Conservation (phyloP, 2,113 vertebrate genomes). For the Ptilorrhoa leucosticta region DNA sequence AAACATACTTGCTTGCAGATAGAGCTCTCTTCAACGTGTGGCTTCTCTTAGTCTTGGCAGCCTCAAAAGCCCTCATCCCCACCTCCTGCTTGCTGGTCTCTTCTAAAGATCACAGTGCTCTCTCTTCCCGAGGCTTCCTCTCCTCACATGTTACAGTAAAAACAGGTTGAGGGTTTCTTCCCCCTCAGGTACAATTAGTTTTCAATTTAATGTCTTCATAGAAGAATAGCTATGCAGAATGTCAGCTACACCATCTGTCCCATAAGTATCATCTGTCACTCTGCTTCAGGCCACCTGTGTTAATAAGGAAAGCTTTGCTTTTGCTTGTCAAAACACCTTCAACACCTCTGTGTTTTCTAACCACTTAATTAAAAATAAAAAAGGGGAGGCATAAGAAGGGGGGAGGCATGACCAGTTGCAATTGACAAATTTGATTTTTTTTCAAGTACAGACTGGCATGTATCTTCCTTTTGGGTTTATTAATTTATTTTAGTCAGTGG, state of each 20-base stretch:
- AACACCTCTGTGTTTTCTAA: background rate
- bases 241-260: conserved; percentile 46
- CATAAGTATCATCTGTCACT: conserved; percentile 1
- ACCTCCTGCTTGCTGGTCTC: background rate
- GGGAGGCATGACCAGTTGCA: background rate
- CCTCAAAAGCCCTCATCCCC: background rate
- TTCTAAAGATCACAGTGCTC: background rate
- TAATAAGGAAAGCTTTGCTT: conserved; percentile 9
- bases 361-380: background rate
- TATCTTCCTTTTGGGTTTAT: background rate
- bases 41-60: background rate
- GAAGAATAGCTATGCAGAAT: background rate
- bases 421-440: background rate
- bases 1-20: background rate
- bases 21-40: fast-evolving
- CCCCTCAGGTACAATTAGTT: background rate
- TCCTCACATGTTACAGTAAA: background rate
- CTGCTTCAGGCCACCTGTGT: conserved; percentile 22
- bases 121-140: background rate
- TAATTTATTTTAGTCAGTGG: background rate
- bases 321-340: conserved; percentile 18
- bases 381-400: background rate
- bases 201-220: conserved; percentile 13
- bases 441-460: background rate
- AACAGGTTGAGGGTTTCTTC: background rate